Percentiles rank a stretch among this genome's conserved stretches.
Conservation (phyloP, 2,113 vertebrate species). For the Podarcis cretensis region DNA sequence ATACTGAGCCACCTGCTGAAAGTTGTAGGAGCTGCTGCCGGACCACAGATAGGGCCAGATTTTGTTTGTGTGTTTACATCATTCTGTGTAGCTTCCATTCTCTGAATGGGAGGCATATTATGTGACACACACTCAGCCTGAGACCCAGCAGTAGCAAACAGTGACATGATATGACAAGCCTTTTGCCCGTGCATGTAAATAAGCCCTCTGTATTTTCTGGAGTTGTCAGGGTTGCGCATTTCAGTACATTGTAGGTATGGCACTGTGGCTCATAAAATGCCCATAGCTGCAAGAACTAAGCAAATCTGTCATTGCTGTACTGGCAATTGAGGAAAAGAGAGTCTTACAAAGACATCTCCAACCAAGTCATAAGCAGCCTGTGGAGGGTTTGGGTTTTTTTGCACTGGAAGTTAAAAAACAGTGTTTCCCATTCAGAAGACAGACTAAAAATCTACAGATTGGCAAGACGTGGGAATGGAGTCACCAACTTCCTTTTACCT, state of each 20-base stretch:
- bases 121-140: background rate
- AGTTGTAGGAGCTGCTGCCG: too few species aligned
- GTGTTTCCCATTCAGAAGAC: background rate
- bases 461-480: background rate
- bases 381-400: background rate
- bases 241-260: background rate
- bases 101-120: background rate
- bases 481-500: background rate
- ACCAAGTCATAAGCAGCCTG: too few species aligned
- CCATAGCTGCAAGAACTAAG: background rate
- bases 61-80: background rate
- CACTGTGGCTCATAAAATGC: background rate
- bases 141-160: background rate
- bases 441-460: background rate
- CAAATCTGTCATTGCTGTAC: background rate
- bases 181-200: background rate
- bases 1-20: too few species aligned
- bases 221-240: background rate
- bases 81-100: background rate
- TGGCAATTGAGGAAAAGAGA: background rate
- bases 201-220: background rate
- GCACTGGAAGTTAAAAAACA: background rate
- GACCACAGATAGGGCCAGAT: too few species aligned
- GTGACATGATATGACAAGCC: background rate
- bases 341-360: background rate